Evolutionary conservation across 2,888 invertebrate genomes (phyloP).

Genomic region (Lacanobia oleracea): DNA sequence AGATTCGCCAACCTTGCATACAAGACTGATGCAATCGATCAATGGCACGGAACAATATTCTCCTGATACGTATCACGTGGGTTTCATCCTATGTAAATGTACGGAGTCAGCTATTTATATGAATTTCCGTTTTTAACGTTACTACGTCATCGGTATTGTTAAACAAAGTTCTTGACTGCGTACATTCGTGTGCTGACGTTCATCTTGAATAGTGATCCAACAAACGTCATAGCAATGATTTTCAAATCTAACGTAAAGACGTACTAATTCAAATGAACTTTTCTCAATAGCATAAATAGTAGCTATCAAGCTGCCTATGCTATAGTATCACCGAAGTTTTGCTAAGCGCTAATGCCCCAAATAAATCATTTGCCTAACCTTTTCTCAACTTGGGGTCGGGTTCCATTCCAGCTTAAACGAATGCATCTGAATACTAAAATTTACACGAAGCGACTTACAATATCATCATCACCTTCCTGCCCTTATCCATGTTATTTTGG

Average conservation of each 20-base stretch:
- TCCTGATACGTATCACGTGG: constrained; percentile 26
- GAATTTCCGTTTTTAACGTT: constrained; percentile 27
- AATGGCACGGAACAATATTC: constrained; percentile 28
- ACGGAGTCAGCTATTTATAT: constrained; percentile 33
- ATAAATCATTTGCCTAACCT: no score
- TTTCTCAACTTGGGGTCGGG: no score
- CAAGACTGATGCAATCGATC: constrained; percentile 29
- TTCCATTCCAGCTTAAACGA: not conserved
- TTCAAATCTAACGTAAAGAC: not conserved
- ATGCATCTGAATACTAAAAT: not conserved
- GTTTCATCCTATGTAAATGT: constrained; percentile 36
- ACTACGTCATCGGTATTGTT: constrained; percentile 42
- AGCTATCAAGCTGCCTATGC: not conserved
- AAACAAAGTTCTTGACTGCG: constrained; percentile 35
- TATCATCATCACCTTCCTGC: no score
- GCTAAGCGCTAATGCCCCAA: no score
- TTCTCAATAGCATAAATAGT: constrained; percentile 4
- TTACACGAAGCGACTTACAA: not conserved
- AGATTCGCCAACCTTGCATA: constrained; percentile 29
- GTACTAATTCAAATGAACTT: not conserved
- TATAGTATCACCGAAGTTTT: no score
- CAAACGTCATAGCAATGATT: constrained; percentile 21
- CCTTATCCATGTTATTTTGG: no score
- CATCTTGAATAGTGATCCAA: constrained; percentile 7
- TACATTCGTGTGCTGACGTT: constrained; percentile 7